Evolutionary conservation across 2,113 vertebrate species (phyloP).

Genomic region (Caranx melampygus): DNA sequence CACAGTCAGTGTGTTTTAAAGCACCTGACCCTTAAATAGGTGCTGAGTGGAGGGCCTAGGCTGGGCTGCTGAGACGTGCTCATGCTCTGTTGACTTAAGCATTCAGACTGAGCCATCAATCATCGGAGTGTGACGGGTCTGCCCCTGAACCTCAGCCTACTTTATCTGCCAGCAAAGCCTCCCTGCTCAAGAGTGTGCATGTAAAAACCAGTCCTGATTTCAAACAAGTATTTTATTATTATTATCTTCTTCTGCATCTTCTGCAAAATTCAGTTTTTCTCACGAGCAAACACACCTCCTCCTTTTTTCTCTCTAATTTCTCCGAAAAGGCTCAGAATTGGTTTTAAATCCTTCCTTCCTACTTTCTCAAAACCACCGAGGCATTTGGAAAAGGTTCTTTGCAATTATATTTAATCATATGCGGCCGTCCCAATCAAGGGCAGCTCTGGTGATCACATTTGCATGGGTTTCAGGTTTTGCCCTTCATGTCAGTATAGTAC

Average conservation of each 20-base stretch:
- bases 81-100: conserved; percentile 85
- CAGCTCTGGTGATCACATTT: conserved; percentile 82
- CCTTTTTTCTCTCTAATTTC: conserved; percentile 15
- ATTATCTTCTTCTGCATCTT: conserved; percentile 22
- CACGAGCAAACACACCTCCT: conserved; percentile 43
- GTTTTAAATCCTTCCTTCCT: conserved; percentile 80
- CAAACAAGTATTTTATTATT: conserved; percentile 43
- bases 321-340: conserved; percentile 53
- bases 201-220: conserved; percentile 74
- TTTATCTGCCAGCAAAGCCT: conserved; percentile 77
- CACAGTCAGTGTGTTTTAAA: conserved; percentile 70
- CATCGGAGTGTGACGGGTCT: conserved; percentile 80
- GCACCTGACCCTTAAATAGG: conserved; percentile 83
- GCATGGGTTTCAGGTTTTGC: conserved; percentile 83
- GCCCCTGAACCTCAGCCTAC: conserved; percentile 73
- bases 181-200: conserved; percentile 61
- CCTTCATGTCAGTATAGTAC: conserved; percentile 67
- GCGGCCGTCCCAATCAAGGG: conserved; percentile 82
- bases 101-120: conserved; percentile 84
- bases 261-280: conserved; percentile 21
- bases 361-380: conserved; percentile 70
- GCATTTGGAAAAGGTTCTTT: conserved; percentile 83
- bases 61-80: conserved; percentile 80
- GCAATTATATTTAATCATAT: conserved; percentile 85
- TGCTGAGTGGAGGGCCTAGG: conserved; percentile 75